These are phyloP conservation scores for Cololabis saira DNA, from an alignment of 2,113 vertebrate genomes.

Conservation along the genomic window DNA sequence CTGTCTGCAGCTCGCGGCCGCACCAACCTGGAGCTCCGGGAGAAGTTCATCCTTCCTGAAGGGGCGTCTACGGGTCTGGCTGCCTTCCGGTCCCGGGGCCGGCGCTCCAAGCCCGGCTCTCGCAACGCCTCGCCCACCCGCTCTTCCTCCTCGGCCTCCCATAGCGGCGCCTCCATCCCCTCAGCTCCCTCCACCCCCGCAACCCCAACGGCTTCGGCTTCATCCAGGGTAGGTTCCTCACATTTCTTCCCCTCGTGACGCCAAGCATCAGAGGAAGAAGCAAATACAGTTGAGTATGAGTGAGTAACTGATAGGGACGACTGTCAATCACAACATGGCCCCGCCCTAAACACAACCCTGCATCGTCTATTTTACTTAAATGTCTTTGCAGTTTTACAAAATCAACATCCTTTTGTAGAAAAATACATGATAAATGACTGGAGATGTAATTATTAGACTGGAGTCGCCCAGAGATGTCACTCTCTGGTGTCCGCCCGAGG, in stretches of 20 bases:
- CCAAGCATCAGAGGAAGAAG: background rate
- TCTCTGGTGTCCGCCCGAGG: too few species aligned
- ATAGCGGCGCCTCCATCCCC: conserved; percentile 93
- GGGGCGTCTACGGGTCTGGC: conserved; percentile 94
- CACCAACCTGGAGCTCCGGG: conserved; percentile 96
- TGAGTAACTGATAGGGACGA: too few species aligned
- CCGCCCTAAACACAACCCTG: too few species aligned
- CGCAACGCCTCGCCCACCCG: conserved; percentile 94
- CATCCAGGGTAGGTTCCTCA: conserved; percentile 86
- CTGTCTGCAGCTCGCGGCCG: conserved; percentile 89
- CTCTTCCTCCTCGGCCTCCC: conserved; percentile 96
- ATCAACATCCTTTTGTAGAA: too few species aligned
- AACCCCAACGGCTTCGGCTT: conserved; percentile 90
- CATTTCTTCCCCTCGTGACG: background rate
- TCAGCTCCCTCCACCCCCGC: conserved; percentile 94
- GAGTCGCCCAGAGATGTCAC: too few species aligned
- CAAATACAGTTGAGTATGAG: too few species aligned
- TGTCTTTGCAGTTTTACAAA: too few species aligned
- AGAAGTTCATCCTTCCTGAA: conserved; percentile 97
- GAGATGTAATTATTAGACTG: too few species aligned
- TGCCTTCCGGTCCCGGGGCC: conserved; percentile 92
- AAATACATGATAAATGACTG: too few species aligned
- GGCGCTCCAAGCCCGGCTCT: conserved; percentile 95
- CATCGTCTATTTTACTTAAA: too few species aligned
- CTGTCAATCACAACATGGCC: too few species aligned